phyloP scores from a whole-genome alignment of 92 coral and sea anemone species.

The Epizoanthus scotinus region DNA sequence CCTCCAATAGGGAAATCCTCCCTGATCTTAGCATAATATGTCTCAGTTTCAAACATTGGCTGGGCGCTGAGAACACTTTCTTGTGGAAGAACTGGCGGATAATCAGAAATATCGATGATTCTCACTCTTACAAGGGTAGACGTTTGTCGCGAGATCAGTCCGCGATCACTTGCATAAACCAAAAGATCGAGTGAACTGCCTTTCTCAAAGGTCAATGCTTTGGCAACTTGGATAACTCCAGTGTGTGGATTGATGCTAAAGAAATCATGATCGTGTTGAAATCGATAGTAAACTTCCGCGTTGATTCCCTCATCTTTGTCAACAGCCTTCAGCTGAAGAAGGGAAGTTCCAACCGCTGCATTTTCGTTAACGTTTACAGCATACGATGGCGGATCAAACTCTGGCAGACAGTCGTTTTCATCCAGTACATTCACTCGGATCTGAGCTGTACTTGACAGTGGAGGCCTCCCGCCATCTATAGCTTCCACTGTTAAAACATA shows the following conservation, averaged over 20 bases:
- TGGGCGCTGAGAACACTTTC: conserved; percentile 19
- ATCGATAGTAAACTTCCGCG: conserved; percentile 80
- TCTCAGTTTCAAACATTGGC: conserved; percentile 59
- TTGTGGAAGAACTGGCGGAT: conserved; percentile 53
- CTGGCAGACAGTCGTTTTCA: conserved; percentile 82
- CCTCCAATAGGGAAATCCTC: conserved; percentile 91
- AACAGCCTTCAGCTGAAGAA: conserved; percentile 81
- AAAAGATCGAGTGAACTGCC: conserved; percentile 75
- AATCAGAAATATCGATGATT: conserved; percentile 54
- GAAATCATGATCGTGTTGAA: conserved; percentile 63
- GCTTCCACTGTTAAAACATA: conserved; percentile 86
- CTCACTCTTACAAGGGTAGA: conserved; percentile 70
- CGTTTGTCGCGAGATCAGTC: conserved; percentile 57
- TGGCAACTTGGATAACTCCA: conserved; percentile 83
- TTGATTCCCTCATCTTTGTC: conserved; percentile 79
- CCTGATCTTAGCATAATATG: conserved; percentile 80
- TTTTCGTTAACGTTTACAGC: conserved; percentile 76
- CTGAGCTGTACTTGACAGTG: conserved; percentile 71
- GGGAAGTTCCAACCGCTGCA: conserved; percentile 69
- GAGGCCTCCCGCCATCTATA: conserved; percentile 74
- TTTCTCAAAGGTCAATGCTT: conserved; percentile 62
- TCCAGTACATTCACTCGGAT: conserved; percentile 83
- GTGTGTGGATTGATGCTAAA: conserved; percentile 88
- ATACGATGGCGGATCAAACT: conserved; percentile 66
- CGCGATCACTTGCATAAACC: conserved; percentile 87